Evolutionary conservation across 2,797 vertebrate species (phyloP), one percentile per base, ranked within the genome.

Genomic region (Urophycis tenuis): DNA sequence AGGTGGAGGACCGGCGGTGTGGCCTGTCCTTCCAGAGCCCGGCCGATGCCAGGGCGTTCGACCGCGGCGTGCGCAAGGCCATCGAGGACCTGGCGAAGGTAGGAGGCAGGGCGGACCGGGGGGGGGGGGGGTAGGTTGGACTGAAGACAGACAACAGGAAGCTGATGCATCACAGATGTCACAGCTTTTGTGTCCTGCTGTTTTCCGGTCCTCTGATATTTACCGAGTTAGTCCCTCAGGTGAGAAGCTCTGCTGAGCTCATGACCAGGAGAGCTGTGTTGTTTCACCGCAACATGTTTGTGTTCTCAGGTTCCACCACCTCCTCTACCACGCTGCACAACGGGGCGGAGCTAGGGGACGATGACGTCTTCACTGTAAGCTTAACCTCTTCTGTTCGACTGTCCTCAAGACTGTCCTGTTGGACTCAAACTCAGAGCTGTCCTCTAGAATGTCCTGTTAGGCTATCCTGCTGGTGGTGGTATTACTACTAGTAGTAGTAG

Each of bases 41-140:
- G 0, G 96, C 97, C 0, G 98, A 99, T 0, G 98, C 97, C 73
- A 94, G 97, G 85, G 97, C 98, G 82, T 99, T 99, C 78, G 97
- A 99, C 92, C 93, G 97, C 88, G 98, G 96, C 45, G 96, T 99
- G 71, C 94, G 97, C 82, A 99, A 98, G 91, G 97, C 97, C 74
- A 95, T 98, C 2, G 98, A 99, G 89, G 97, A 99, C 91, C 93
- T 99, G 80, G 95, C 95, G 97, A 99, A 96, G 97, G 97, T 98
- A 82, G 3, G 34, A 2, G 0, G 4, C 41, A n/a, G 49, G 49
- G 17, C 1, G 4, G 17, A 53, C 45, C 17, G 17, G n/a, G n/a
- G n/a, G n/a, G n/a, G n/a, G n/a, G n/a, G n/a, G n/a, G n/a, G n/a
- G n/a, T n/a, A n/a, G n/a, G n/a, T n/a, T n/a, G n/a, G n/a, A n/a